Evolutionary conservation across 2,113 vertebrate genomes (phyloP).

Genomic region (Psittacula cyanocephala): DNA sequence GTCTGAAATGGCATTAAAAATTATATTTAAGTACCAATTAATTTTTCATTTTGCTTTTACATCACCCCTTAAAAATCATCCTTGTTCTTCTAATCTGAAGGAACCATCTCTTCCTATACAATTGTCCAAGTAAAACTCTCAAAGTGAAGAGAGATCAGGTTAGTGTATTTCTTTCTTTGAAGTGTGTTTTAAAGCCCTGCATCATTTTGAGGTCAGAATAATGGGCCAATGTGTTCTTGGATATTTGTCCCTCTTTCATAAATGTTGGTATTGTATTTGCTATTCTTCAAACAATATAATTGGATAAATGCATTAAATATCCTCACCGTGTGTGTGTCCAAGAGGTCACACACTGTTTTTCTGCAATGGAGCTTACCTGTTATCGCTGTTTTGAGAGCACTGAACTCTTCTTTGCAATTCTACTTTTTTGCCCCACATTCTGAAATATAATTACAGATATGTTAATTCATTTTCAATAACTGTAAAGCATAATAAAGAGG

Average conservation of each 20-base stretch:
- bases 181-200: background rate
- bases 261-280: background rate
- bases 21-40: background rate
- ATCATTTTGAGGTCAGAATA: background rate
- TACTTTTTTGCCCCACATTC: background rate
- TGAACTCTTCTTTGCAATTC: background rate
- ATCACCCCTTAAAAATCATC: background rate
- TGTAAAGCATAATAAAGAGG: background rate
- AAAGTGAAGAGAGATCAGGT: background rate
- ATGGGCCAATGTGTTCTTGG: background rate
- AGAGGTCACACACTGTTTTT: background rate
- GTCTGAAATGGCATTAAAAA: background rate
- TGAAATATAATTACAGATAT: background rate
- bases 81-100: background rate
- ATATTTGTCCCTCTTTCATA: background rate
- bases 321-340: background rate
- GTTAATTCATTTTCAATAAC: background rate
- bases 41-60: background rate
- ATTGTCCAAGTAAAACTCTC: background rate
- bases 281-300: background rate
- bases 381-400: background rate
- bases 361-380: background rate
- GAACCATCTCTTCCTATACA: background rate
- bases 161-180: fast-evolving
- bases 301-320: background rate